Conservation (phyloP, 1,140 invertebrate genomes). For the Brachystomella parvula region DNA sequence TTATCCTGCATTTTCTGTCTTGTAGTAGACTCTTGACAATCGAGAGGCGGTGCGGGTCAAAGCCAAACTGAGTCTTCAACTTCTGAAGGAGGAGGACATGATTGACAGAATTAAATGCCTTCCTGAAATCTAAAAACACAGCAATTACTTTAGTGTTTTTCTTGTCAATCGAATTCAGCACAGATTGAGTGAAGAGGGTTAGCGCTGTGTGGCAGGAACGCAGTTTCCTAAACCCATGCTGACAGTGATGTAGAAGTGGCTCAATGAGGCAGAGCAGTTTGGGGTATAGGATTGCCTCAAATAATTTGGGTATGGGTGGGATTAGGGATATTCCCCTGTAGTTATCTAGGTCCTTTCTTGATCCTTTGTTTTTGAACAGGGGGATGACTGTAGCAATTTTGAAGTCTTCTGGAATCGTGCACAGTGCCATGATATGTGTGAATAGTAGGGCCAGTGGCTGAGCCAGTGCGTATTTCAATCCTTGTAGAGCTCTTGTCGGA, state of each 20-base stretch:
- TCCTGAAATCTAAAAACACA: neutral
- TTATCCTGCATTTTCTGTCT: neutral
- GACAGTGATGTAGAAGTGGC: neutral
- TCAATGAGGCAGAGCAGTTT: neutral
- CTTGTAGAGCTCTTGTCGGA: neutral
- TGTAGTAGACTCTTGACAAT: neutral
- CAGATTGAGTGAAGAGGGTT: neutral
- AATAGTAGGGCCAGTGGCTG: neutral
- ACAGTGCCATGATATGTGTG: neutral
- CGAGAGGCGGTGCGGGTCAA: neutral
- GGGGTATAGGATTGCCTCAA: neutral
- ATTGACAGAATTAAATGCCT: neutral
- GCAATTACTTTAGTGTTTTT: neutral
- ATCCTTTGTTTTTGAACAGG: neutral
- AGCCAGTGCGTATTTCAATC: neutral
- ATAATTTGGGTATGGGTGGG: neutral
- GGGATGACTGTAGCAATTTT: neutral
- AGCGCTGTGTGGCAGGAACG: neutral
- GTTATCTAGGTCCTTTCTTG: neutral
- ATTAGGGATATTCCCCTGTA: neutral
- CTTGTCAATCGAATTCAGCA: neutral
- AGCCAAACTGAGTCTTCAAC: neutral
- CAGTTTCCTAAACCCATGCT: neutral
- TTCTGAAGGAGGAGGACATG: neutral
- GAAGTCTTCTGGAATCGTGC: neutral